Evolutionary conservation across 2,797 vertebrate genomes (phyloP).

Genomic region (Poecilia velifera): DNA sequence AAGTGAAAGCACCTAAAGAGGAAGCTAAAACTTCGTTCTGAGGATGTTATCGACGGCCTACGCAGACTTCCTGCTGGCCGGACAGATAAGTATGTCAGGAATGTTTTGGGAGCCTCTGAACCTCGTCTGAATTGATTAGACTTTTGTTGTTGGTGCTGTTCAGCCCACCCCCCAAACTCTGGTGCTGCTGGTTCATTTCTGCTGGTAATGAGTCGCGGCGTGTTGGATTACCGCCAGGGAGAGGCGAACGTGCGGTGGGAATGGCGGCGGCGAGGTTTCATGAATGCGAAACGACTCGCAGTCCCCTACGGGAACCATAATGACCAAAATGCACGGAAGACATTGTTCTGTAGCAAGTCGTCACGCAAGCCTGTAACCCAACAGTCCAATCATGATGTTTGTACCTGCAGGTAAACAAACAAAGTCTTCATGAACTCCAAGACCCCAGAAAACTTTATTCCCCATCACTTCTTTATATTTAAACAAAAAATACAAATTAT

Average conservation of each 20-base stretch:
- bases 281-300: neutral
- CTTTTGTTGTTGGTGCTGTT: conserved; percentile 23
- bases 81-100: conserved; percentile 35
- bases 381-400: neutral
- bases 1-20: neutral
- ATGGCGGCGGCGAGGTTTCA: neutral
- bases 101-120: conserved; percentile 42
- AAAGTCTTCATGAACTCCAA: neutral
- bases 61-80: neutral
- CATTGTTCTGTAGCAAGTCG: conserved; percentile 2
- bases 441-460: neutral
- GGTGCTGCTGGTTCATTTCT: conserved; percentile 47
- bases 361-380: conserved; percentile 24
- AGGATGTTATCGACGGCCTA: neutral
- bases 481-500: neutral
- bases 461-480: neutral
- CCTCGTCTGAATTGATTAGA: conserved; percentile 50
- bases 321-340: conserved; percentile 8
- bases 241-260: neutral
- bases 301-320: neutral
- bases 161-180: conserved; percentile 32
- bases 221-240: conserved; percentile 37
- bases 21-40: neutral
- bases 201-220: conserved; percentile 61
- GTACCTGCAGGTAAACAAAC: neutral